These are phyloP conservation scores for Metacarcinus magister DNA, from an alignment of 2,888 invertebrate species.

Conservation along the genomic window DNA sequence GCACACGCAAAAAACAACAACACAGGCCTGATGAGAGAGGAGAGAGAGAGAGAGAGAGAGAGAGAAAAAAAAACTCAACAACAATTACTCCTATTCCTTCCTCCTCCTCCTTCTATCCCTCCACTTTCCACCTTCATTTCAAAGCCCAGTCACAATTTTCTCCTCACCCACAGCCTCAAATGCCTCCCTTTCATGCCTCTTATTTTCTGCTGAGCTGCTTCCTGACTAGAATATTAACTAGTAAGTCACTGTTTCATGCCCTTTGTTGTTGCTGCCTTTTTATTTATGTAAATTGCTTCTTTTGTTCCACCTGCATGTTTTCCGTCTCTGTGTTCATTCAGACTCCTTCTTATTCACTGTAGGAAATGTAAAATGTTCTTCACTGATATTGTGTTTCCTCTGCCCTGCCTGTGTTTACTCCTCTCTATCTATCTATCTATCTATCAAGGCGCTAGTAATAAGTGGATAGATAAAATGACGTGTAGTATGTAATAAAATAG, in stretches of 20 bases:
- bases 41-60: too few relatives aligned
- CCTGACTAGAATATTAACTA: constrained; percentile 26
- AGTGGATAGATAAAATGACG: too few relatives aligned
- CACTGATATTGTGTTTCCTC: too few relatives aligned
- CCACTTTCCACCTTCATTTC: neutral
- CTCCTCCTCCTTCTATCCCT: neutral
- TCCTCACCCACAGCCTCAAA: neutral
- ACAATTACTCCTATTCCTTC: neutral
- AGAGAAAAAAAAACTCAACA: neutral
- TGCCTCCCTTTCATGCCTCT: constrained; percentile 8
- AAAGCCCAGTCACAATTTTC: neutral
- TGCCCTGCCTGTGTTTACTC: too few relatives aligned
- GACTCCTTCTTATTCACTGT: too few relatives aligned
- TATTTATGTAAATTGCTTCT: constrained; percentile 14
- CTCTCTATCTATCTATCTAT: too few relatives aligned
- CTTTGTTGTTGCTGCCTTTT: constrained; percentile 26
- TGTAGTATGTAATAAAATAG: too few relatives aligned
- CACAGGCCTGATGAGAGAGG: too few relatives aligned
- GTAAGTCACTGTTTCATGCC: neutral
- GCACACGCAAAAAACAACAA: too few relatives aligned
- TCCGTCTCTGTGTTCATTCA: neutral
- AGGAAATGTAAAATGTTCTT: too few relatives aligned
- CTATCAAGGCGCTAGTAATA: too few relatives aligned
- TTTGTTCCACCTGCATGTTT: constrained; percentile 2
- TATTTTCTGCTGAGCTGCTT: neutral